Conservation (phyloP, 1,140 invertebrate species). For the Caenorhabditis brenneri region DNA sequence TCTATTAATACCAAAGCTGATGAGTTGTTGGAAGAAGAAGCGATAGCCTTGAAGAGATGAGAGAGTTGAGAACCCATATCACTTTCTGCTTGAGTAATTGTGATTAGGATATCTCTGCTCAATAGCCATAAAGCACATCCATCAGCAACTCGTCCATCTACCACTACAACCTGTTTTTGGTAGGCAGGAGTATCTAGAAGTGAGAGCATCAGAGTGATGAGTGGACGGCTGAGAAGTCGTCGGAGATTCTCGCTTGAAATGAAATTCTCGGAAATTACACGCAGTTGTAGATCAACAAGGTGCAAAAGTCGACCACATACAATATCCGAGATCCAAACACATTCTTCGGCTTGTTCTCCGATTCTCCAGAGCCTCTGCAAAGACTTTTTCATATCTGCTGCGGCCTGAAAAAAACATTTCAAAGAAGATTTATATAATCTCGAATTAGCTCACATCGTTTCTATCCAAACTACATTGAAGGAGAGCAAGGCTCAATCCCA, state of each 20-base stretch:
- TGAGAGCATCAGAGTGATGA: conserved; percentile 2
- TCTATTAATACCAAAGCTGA: conserved; percentile 41
- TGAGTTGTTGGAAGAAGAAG: conserved; percentile 1
- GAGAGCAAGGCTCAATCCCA: neutral
- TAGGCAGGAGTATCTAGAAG: conserved; percentile 9
- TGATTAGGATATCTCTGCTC: conserved; percentile 4
- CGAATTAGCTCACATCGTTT: neutral
- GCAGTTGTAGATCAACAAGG: neutral
- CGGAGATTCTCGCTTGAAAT: neutral
- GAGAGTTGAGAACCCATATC: conserved; percentile 6
- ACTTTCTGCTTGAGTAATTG: neutral
- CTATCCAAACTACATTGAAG: conserved; percentile 9
- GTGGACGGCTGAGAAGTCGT: neutral
- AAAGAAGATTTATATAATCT: neutral
- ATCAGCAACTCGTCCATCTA: conserved; percentile 21
- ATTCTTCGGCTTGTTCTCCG: conserved; percentile 31
- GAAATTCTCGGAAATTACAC: neutral
- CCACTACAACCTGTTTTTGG: conserved; percentile 6
- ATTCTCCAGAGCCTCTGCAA: conserved; percentile 34
- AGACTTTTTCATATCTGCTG: conserved; percentile 20
- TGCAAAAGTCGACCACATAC: neutral
- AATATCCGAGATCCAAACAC: conserved; percentile 29
- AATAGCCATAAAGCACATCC: conserved; percentile 17
- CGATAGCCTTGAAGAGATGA: conserved; percentile 29
- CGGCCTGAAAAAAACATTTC: neutral